These are phyloP conservation scores for Crotalus horridus DNA, from an alignment of 2,113 vertebrate species.

Conservation along the genomic window DNA sequence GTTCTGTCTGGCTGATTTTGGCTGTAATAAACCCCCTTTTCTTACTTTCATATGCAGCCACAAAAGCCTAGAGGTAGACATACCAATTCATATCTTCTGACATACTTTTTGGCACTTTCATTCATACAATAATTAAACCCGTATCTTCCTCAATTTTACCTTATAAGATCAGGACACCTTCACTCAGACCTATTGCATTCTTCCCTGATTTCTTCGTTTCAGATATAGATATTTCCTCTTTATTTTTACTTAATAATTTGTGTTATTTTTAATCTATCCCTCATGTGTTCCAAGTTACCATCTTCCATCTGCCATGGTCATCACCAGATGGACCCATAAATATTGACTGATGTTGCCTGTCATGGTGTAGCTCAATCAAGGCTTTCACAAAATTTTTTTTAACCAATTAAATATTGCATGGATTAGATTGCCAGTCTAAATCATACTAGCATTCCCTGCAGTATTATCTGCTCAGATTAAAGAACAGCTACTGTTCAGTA, in stretches of 20 bases:
- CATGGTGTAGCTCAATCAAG: background rate
- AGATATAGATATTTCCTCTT: background rate
- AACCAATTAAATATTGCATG: background rate
- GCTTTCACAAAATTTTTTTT: background rate
- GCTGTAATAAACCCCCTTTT: background rate
- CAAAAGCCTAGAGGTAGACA: background rate
- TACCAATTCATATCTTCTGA: background rate
- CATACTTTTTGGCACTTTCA: background rate
- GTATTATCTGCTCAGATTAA: background rate
- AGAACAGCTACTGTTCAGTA: background rate
- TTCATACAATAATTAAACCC: background rate
- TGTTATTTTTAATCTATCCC: background rate
- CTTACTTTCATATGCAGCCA: background rate
- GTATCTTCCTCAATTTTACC: background rate
- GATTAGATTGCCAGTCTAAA: background rate
- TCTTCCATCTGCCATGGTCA: background rate
- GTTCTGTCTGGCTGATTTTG: background rate
- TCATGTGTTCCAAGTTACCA: background rate
- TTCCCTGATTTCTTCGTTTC: background rate
- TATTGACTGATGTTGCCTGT: background rate
- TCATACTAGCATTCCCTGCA: background rate
- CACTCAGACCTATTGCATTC: background rate
- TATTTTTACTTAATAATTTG: background rate
- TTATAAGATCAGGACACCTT: background rate
- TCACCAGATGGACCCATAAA: background rate